phyloP scores from a whole-genome alignment of 2,888 invertebrate genomes.

The Andrena minutula region DNA sequence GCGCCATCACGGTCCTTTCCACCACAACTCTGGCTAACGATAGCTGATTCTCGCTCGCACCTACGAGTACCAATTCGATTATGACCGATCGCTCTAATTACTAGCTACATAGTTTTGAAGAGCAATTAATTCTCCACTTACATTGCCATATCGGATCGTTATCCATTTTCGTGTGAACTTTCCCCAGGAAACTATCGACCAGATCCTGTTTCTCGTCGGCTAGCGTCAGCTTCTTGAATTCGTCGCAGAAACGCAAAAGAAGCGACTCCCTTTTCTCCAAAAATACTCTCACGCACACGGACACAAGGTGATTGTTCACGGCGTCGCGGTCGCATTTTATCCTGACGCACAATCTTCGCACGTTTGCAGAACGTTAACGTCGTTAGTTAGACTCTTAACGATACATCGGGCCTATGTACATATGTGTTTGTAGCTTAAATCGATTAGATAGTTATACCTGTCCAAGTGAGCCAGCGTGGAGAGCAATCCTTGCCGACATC shows the following conservation, averaged over 20 bases:
- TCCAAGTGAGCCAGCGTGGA: slow-evolving; percentile 90
- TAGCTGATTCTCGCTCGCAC: slow-evolving; percentile 90
- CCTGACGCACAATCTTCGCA: slow-evolving; percentile 86
- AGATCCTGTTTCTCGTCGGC: slow-evolving; percentile 97
- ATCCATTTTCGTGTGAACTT: slow-evolving; percentile 89
- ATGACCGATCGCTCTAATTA: background rate
- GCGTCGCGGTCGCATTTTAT: slow-evolving; percentile 90
- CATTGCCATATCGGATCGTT: slow-evolving; percentile 91
- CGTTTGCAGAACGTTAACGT: slow-evolving; percentile 7
- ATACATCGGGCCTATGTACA: background rate
- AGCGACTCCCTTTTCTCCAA: slow-evolving; percentile 91
- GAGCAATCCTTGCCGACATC: slow-evolving; percentile 92
- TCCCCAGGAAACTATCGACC: slow-evolving; percentile 92
- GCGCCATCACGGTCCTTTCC: slow-evolving; percentile 95
- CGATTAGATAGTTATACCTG: slow-evolving; percentile 81
- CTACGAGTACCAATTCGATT: slow-evolving; percentile 82
- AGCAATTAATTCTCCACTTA: slow-evolving; percentile 76
- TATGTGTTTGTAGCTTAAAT: background rate
- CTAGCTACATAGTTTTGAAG: no score
- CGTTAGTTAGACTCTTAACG: background rate
- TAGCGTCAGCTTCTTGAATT: slow-evolving; percentile 92
- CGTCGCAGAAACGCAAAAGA: slow-evolving; percentile 91
- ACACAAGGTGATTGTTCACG: slow-evolving; percentile 90
- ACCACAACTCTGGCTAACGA: slow-evolving; percentile 93
- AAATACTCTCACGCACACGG: slow-evolving; percentile 92